Evolutionary conservation across 1,140 invertebrate species (phyloP).

Genomic region (Tetramorium alpestre): DNA sequence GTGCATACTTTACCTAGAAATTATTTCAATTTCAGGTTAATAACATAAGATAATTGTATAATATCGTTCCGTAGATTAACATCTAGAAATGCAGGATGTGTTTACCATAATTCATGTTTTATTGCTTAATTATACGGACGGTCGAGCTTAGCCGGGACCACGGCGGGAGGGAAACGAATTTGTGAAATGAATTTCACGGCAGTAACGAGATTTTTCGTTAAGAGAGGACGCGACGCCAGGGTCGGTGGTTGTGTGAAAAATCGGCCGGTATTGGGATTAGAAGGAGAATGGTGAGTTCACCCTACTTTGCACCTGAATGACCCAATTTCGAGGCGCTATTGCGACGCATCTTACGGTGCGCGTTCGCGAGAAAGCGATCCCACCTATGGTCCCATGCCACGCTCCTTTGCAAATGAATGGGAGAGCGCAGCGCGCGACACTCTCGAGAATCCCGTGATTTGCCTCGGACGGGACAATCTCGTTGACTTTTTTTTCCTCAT

Average conservation of each 20-base stretch:
- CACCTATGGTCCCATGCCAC: not conserved
- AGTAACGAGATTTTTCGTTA: not conserved
- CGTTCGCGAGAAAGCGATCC: conserved; percentile 49
- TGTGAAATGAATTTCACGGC: conserved; percentile 40
- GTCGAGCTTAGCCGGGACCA: not conserved
- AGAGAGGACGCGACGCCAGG: not conserved
- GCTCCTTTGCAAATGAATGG: conserved; percentile 73
- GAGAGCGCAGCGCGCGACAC: not conserved
- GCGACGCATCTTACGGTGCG: conserved; percentile 3
- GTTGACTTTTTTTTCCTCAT: conserved; percentile 69
- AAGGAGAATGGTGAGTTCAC: conserved; percentile 4
- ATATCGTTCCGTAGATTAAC: not conserved
- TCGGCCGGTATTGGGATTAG: conserved; percentile 33
- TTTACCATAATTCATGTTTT: conserved; percentile 12
- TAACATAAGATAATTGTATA: not conserved
- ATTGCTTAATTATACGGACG: conserved; percentile 27
- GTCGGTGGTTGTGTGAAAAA: conserved; percentile 3
- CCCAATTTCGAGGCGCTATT: conserved; percentile 60
- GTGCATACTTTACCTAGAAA: not conserved
- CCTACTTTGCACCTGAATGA: conserved; percentile 77
- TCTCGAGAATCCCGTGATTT: conserved; percentile 52
- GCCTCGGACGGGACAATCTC: conserved; percentile 56
- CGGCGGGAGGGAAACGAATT: conserved; percentile 11
- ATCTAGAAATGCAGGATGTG: not conserved
- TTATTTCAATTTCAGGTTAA: not conserved